A percentile compares a stretch with the other conserved stretches of the same genome.
These are phyloP conservation scores for Netelia fuscicornis DNA, from an alignment of 2,888 invertebrate genomes.

Conservation along the genomic window DNA sequence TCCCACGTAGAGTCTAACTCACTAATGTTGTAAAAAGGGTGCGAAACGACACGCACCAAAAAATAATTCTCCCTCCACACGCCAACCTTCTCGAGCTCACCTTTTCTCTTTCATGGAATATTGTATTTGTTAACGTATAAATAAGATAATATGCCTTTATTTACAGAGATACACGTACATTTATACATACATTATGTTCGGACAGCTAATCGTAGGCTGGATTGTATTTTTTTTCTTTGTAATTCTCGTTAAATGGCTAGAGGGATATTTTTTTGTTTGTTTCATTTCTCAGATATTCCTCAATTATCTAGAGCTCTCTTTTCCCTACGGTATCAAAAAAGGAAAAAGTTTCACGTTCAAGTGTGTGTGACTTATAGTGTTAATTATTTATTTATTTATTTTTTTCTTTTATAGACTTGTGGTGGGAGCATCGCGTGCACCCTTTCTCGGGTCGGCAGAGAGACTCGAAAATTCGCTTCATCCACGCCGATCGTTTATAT, in stretches of 20 bases:
- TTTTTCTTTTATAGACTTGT: conserved; percentile 38
- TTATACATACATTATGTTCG: conserved; percentile 74
- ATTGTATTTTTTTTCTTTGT: conserved; percentile 52
- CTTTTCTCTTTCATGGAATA: conserved; percentile 49
- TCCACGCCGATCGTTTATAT: conserved; percentile 23
- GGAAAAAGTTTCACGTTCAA: conserved; percentile 58
- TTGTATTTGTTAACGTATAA: conserved; percentile 69
- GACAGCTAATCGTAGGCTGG: conserved; percentile 72
- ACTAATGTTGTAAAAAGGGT: conserved; percentile 24
- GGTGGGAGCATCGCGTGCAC: conserved; percentile 2
- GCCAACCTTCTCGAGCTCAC: conserved; percentile 11
- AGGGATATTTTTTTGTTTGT: conserved; percentile 39
- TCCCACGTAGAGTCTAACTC: conserved; percentile 23
- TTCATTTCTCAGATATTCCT: conserved; percentile 61
- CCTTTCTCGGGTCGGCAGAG: conserved; percentile 19
- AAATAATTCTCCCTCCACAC: background rate
- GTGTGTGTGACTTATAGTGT: conserved; percentile 10
- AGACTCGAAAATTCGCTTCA: conserved; percentile 22
- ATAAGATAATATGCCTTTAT: conserved; percentile 78
- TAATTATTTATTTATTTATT: too few species aligned
- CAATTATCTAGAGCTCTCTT: conserved; percentile 62
- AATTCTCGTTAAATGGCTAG: conserved; percentile 43
- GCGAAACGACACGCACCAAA: background rate
- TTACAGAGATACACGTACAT: conserved; percentile 78
- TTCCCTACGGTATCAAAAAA: conserved; percentile 71